Base-by-base conservation (phyloP, 2,888 invertebrate genomes). In the Noctua comes region DNA sequence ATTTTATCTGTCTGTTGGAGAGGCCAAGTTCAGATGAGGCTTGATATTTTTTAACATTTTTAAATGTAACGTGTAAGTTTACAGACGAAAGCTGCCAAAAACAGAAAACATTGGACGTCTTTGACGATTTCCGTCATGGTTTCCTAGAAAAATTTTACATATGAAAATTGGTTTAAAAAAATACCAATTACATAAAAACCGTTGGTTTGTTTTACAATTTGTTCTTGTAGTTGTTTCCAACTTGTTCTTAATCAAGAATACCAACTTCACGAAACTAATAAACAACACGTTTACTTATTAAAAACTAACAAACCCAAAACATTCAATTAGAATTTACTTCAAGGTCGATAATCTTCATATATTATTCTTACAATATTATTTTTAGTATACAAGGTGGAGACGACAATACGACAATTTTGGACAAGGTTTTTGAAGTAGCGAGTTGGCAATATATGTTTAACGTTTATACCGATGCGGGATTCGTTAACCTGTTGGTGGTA, bases 221-320 rank as follows among this genome's bases (percentile, higher is more conserved):
- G n/a, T 11, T 13, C 4, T 31, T 66, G 7, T 51, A 24, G 24
- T 46, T 27, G 16, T 21, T 68, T 27, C 2, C 10, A 31, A n/a
- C 40, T n/a, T 65, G n/a, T 78, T 62, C n/a, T 43, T 78, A n/a
- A 40, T 68, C n/a, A 59, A 73, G 1, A 31, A 11, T 24, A n/a
- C 46, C 31, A 24, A 64, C 27, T 40, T 21, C 4, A 21, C 16
- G 13, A 36, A 51, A 6, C n/a, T 18, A 59, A 59, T 77, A 65
- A 65, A 62, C 36, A 51, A 75, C 11, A 65, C 27, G 27, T 40
- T 54, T 68, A 48, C n/a, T 31, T 64, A 54, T 3, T 31, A 21
- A 31, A 51, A 36, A 2, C 24, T 13, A 48, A 68, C 18, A 48
- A 73, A 59, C 21, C 11, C 13, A 13, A 64, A 57, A 36, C 54